These are phyloP conservation scores for Pygoscelis antarcticus DNA, from an alignment of 2,113 vertebrate species.

Conservation along the genomic window DNA sequence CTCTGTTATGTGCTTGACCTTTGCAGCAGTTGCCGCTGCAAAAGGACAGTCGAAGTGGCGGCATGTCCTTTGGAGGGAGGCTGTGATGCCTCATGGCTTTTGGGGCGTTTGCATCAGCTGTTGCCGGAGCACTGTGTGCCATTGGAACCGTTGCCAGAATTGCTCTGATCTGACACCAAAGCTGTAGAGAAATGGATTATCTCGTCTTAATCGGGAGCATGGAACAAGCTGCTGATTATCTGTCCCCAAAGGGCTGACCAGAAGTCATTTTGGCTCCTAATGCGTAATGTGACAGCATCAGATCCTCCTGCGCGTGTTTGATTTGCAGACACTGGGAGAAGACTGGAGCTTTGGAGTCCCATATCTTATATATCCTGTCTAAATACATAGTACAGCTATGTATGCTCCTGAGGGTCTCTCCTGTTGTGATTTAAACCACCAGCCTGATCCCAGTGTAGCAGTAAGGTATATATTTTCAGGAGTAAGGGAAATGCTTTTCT, in stretches of 20 bases:
- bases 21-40: constrained; percentile 21
- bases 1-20: constrained; percentile 3
- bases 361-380: neutral
- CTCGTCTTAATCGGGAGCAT: constrained; percentile 25
- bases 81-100: neutral
- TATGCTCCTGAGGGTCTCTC: neutral
- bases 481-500: neutral
- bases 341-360: neutral
- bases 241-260: neutral
- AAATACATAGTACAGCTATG: neutral
- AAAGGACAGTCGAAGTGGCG: neutral
- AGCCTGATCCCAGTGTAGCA: neutral
- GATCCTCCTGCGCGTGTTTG: rapidly evolving
- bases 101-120: constrained; percentile 16
- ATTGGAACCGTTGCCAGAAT: constrained; percentile 43
- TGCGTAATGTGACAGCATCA: neutral
- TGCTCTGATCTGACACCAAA: constrained; percentile 53
- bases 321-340: neutral
- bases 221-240: constrained; percentile 28
- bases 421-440: neutral
- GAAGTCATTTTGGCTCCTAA: neutral
- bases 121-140: neutral
- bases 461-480: neutral
- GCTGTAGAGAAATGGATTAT: constrained; percentile 3
- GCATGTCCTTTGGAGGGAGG: neutral